These are phyloP conservation scores for Saturnia pavonia DNA, from an alignment of 2,888 invertebrate species.

Conservation along the genomic window DNA sequence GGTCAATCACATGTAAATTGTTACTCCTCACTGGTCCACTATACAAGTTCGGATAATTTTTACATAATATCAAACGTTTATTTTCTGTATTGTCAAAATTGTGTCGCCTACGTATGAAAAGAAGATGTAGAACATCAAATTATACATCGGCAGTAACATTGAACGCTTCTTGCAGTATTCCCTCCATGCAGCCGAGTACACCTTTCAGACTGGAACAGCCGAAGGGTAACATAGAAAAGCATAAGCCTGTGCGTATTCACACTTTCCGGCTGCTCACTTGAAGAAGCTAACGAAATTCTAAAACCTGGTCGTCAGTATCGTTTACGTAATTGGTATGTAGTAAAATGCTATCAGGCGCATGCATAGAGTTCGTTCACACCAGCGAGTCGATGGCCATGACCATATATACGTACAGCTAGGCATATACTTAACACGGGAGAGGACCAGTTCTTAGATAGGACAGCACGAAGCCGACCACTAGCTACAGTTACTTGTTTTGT, in stretches of 20 bases:
- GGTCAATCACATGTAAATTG: not conserved
- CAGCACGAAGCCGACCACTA: not conserved
- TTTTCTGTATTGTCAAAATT: not conserved
- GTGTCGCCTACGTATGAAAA: too few relatives aligned
- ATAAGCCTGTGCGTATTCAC: too few relatives aligned
- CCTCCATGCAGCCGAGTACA: too few relatives aligned
- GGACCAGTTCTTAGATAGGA: not conserved
- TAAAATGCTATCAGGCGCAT: constrained; percentile 40
- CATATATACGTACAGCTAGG: constrained; percentile 1
- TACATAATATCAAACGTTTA: not conserved
- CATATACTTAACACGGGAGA: not conserved
- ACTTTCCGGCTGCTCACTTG: not conserved
- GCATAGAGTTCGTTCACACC: constrained; percentile 40
- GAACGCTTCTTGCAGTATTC: too few relatives aligned
- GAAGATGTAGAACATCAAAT: too few relatives aligned
- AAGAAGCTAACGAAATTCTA: not conserved
- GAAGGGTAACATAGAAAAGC: too few relatives aligned
- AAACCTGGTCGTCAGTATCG: not conserved
- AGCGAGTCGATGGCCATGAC: constrained; percentile 7
- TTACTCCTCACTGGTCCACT: not conserved
- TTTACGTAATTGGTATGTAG: constrained; percentile 29
- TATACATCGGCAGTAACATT: too few relatives aligned
- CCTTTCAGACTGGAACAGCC: not conserved
- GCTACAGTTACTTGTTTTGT: not conserved
- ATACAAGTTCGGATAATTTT: not conserved